These are phyloP conservation scores for Lepidostoma basale DNA, from an alignment of 1,140 invertebrate species.

Conservation along the genomic window DNA sequence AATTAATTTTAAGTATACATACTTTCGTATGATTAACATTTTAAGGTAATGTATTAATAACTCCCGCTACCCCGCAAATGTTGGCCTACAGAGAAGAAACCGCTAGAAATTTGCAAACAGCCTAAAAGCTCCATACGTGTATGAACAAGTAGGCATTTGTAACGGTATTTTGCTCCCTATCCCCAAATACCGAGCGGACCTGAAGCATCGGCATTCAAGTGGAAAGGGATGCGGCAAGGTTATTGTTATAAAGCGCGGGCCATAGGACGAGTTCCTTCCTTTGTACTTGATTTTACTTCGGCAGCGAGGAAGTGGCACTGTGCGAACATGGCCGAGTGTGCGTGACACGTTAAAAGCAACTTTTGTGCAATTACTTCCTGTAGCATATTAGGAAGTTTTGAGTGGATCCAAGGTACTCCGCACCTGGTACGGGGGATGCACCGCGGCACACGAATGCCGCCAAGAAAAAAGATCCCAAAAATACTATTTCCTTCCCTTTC, in stretches of 20 bases:
- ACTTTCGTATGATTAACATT: too few relatives aligned
- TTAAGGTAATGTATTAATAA: too few relatives aligned
- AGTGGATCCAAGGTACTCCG: slow-evolving; percentile 9
- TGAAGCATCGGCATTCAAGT: too few relatives aligned
- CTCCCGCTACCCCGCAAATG: background rate
- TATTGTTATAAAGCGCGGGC: too few relatives aligned
- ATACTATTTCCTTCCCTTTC: too few relatives aligned
- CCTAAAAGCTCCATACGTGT: background rate
- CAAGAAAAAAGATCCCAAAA: background rate
- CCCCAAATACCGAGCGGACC: too few relatives aligned
- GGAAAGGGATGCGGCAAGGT: too few relatives aligned
- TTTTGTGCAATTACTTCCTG: slow-evolving; percentile 16
- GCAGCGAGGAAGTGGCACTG: background rate
- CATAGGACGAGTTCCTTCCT: background rate
- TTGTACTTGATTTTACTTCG: background rate
- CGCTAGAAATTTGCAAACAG: background rate
- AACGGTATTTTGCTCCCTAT: too few relatives aligned
- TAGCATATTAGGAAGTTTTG: slow-evolving; percentile 18
- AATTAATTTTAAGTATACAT: too few relatives aligned
- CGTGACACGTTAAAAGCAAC: slow-evolving; percentile 11
- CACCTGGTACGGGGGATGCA: slow-evolving; percentile 22
- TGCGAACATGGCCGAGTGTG: background rate
- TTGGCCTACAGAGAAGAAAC: background rate
- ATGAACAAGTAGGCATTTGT: too few relatives aligned
- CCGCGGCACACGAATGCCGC: background rate